Conservation (phyloP, 2,797 vertebrate species). For the Halcyon badia region DNA sequence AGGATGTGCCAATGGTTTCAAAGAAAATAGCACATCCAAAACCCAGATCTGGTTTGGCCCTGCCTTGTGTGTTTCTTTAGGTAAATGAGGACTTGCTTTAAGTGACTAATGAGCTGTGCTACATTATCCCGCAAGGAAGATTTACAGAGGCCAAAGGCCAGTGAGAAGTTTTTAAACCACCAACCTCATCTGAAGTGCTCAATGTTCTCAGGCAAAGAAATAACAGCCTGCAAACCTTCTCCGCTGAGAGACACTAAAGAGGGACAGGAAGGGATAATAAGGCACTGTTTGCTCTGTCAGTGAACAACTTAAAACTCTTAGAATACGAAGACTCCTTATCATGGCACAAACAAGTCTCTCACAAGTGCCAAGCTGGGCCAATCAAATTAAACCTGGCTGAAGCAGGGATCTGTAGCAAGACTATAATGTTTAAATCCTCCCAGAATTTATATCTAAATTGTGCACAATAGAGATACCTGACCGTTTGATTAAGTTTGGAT, state of each 20-base stretch:
- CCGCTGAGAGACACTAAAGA: not conserved
- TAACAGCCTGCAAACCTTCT: not conserved
- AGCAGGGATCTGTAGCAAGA: not conserved
- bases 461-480: fast-evolving
- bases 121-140: not conserved
- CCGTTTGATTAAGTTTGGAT: not conserved
- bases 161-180: not conserved
- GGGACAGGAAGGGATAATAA: not conserved
- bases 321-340: not conserved
- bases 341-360: not conserved
- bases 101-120: not conserved
- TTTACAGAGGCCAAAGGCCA: not conserved
- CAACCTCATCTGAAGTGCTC: not conserved
- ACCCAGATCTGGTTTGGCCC: not conserved
- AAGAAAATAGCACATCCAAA: not conserved
- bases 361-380: not conserved
- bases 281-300: not conserved
- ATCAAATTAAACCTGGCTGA: not conserved
- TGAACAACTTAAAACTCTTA: not conserved
- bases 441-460: not conserved
- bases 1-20: not conserved
- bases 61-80: not conserved
- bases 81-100: not conserved
- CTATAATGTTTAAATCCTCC: not conserved
- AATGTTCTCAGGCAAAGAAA: not conserved